phyloP scores from a whole-genome alignment of 2,888 invertebrate species.

The Ormyrus thymus region DNA sequence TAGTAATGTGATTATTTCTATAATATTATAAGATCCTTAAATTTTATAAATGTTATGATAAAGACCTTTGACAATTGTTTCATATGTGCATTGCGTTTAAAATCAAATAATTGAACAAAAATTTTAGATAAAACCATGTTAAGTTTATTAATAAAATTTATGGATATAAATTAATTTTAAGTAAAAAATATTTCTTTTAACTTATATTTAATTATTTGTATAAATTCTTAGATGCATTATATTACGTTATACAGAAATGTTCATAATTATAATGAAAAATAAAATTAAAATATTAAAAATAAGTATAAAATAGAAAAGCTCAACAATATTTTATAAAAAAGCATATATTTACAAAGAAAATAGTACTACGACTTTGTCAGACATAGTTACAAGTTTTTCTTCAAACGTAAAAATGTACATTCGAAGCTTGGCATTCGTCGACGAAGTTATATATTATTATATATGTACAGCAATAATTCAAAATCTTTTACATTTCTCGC shows the following conservation, averaged over 20 bases:
- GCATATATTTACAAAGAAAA: conserved; percentile 57
- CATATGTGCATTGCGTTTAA: too few relatives aligned
- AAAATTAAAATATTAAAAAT: neutral
- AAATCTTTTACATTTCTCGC: conserved; percentile 12
- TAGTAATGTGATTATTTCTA: neutral
- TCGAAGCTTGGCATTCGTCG: conserved; percentile 3
- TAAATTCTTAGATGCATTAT: neutral
- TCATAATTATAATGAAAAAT: too few relatives aligned
- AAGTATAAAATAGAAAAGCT: neutral
- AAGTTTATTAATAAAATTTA: too few relatives aligned
- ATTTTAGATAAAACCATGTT: too few relatives aligned
- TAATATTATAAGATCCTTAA: neutral
- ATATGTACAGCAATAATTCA: conserved; percentile 48
- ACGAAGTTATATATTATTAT: conserved; percentile 42
- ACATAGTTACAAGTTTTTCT: conserved; percentile 24
- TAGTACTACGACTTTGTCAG: conserved; percentile 51
- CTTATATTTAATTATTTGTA: neutral
- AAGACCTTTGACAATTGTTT: neutral
- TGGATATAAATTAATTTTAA: neutral
- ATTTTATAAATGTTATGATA: neutral
- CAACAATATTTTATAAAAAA: conserved; percentile 35
- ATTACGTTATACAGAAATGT: too few relatives aligned
- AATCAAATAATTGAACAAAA: too few relatives aligned
- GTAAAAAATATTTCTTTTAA: neutral
- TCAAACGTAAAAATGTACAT: conserved; percentile 23